A percentile compares a stretch with the other conserved stretches of the same genome.
Conservation (phyloP, 2,113 vertebrate genomes). For the Penelope pileata region DNA sequence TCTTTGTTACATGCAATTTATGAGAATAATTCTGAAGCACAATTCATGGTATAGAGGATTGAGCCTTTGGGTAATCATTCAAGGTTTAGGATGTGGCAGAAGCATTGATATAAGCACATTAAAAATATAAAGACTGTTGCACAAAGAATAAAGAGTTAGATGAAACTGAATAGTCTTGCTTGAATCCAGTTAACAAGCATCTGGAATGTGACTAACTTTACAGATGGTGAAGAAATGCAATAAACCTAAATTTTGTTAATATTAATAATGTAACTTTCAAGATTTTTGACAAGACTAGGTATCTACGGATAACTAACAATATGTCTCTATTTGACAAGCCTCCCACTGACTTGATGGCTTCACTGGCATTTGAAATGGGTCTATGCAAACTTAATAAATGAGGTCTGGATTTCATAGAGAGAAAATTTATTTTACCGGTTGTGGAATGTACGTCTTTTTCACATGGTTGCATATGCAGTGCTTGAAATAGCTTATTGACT, state of each 20-base stretch:
- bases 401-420: not conserved
- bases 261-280: not conserved
- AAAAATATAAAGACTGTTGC: not conserved
- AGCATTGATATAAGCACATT: not conserved
- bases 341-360: not conserved
- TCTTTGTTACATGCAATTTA: not conserved
- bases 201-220: not conserved
- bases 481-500: conserved; percentile 29
- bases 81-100: not conserved
- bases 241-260: not conserved
- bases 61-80: not conserved
- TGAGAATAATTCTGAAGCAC: not conserved
- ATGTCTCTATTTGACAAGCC: not conserved
- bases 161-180: not conserved
- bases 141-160: not conserved
- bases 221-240: not conserved
- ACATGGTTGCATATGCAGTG: not conserved
- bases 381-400: not conserved
- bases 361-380: not conserved
- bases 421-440: not conserved
- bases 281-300: not conserved
- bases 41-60: not conserved
- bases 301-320: not conserved
- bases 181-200: not conserved
- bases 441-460: not conserved